Evolutionary conservation across 2,113 vertebrate genomes (phyloP).

Genomic region (Bucco capensis): DNA sequence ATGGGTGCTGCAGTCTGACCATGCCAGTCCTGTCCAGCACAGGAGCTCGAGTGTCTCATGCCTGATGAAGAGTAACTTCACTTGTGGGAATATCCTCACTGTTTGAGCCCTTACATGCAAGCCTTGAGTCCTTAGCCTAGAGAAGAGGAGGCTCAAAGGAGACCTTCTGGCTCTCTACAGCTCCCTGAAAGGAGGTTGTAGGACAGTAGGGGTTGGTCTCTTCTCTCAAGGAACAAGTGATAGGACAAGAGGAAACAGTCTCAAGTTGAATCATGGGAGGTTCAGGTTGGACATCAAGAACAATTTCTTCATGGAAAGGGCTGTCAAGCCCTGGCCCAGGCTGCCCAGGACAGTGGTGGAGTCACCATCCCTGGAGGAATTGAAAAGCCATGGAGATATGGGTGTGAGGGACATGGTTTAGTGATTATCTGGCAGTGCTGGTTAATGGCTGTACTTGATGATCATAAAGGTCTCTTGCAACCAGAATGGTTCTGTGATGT

Average conservation of each 20-base stretch:
- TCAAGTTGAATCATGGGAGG: background rate
- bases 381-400: background rate
- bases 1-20: background rate
- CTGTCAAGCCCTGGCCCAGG: background rate
- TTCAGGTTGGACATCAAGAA: background rate
- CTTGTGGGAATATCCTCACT: background rate
- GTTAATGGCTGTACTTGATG: too few species aligned
- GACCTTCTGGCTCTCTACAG: background rate
- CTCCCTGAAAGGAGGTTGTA: background rate
- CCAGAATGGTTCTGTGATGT: too few species aligned
- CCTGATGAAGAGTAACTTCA: background rate
- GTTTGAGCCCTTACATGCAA: background rate
- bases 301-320: background rate
- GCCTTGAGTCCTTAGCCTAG: background rate
- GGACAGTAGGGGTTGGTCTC: background rate
- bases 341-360: too few species aligned
- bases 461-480: too few species aligned
- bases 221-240: background rate
- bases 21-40: accelerated
- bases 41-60: background rate
- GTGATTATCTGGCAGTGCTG: background rate
- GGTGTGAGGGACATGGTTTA: background rate
- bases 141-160: background rate
- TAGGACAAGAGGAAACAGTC: background rate
- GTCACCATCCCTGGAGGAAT: too few species aligned